A percentile compares a stretch with the other conserved stretches of the same genome.
Conservation (phyloP, 2,888 invertebrate species). For the Epinotia nisella region DNA sequence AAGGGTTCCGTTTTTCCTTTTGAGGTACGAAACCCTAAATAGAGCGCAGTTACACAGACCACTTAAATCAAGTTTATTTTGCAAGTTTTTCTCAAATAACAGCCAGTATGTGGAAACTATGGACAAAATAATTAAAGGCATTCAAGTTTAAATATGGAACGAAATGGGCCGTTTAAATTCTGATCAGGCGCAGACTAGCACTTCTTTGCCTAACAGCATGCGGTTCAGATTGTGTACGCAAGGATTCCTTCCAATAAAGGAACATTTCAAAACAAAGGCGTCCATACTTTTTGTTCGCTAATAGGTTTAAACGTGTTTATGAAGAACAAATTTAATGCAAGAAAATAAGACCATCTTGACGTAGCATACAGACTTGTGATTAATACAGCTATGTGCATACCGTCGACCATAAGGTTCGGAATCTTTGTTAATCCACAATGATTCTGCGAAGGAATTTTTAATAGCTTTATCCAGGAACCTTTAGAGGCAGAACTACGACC, state of each 20-base stretch:
- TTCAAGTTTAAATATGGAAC: slow-evolving; percentile 59
- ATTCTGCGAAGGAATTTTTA: slow-evolving; percentile 44
- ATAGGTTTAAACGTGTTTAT: slow-evolving; percentile 1
- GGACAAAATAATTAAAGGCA: slow-evolving; percentile 63
- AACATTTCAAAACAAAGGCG: neutral
- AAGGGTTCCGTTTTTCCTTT: too few species aligned
- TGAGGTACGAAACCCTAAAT: too few species aligned
- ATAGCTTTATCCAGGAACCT: slow-evolving; percentile 48
- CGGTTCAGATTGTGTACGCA: slow-evolving; percentile 50
- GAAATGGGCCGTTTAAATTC: slow-evolving; percentile 63
- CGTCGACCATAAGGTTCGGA: slow-evolving; percentile 27
- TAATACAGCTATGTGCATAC: slow-evolving; percentile 8
- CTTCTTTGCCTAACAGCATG: slow-evolving; percentile 61
- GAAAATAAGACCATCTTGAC: neutral
- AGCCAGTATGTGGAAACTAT: slow-evolving; percentile 44
- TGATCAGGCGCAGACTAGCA: slow-evolving; percentile 53
- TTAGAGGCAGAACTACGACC: slow-evolving; percentile 26
- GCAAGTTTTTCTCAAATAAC: slow-evolving; percentile 5
- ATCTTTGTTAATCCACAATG: slow-evolving; percentile 29
- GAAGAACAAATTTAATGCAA: slow-evolving; percentile 6
- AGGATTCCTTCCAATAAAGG: slow-evolving; percentile 35
- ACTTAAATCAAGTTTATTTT: neutral
- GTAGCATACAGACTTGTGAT: neutral
- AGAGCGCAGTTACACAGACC: neutral
- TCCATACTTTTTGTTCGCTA: neutral